phyloP scores from a whole-genome alignment of 2,797 vertebrate species.

The Takifugu rubripes region DNA sequence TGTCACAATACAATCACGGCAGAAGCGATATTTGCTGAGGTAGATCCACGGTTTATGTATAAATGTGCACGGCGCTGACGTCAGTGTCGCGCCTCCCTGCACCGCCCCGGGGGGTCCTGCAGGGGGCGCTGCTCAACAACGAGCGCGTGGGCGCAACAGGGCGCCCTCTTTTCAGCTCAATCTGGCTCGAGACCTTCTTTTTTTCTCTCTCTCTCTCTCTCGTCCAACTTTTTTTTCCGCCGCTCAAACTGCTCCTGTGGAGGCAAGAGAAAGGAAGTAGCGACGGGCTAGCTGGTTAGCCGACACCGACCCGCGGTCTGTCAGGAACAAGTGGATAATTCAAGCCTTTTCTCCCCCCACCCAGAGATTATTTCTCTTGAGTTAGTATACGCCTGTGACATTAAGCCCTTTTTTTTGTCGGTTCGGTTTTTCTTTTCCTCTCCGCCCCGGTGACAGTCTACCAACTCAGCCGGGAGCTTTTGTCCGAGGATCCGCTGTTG shows the following conservation, averaged over 20 bases:
- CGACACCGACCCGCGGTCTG: slow-evolving; percentile 26
- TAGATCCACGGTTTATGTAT: too few species aligned
- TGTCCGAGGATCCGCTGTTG: slow-evolving; percentile 25
- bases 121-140: slow-evolving; percentile 43
- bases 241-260: slow-evolving; percentile 48
- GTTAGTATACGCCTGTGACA: background rate
- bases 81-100: background rate
- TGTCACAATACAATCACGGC: too few species aligned
- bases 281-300: slow-evolving; percentile 69
- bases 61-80: background rate
- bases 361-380: slow-evolving; percentile 5
- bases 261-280: slow-evolving; percentile 73
- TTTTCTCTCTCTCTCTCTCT: slow-evolving; percentile 52
- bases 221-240: slow-evolving; percentile 62
- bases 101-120: background rate
- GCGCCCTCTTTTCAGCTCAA: slow-evolving; percentile 44
- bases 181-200: slow-evolving; percentile 47
- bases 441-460: slow-evolving; percentile 18
- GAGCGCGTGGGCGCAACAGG: slow-evolving; percentile 50
- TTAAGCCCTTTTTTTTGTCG: background rate
- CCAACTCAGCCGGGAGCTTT: slow-evolving; percentile 49
- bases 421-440: slow-evolving; percentile 1
- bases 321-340: slow-evolving; percentile 14
- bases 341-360: background rate
- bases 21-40: too few species aligned